Percentiles rank a stretch among this genome's conserved stretches.
Conservation (phyloP, 1,140 invertebrate species). For the Cydia fagiglandana region DNA sequence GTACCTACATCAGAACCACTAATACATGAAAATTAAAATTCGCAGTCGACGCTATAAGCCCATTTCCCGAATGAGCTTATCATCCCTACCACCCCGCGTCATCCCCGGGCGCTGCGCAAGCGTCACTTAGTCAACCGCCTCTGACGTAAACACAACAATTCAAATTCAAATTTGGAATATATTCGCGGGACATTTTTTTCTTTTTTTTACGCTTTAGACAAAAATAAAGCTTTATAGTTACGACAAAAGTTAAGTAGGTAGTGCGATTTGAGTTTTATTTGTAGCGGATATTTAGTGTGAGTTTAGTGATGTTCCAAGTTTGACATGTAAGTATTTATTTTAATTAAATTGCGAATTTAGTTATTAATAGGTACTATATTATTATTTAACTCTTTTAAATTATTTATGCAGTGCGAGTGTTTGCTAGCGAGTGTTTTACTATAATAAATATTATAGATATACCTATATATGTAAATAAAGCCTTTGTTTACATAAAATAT, state of each 20-base stretch:
- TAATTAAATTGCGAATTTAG: not conserved
- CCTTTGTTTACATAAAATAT: not conserved
- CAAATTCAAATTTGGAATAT: constrained; percentile 18
- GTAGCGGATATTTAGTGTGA: not conserved
- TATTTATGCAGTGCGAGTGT: not conserved
- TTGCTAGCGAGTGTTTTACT: not conserved
- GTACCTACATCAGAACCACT: no score
- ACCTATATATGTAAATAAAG: not conserved
- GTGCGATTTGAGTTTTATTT: constrained; percentile 13
- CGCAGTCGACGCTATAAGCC: not conserved
- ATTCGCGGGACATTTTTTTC: not conserved
- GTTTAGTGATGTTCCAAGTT: not conserved
- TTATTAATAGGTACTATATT: not conserved
- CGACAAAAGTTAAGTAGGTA: not conserved
- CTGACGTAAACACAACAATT: constrained; percentile 47
- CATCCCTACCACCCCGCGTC: constrained; percentile 27
- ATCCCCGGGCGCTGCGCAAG: constrained; percentile 55
- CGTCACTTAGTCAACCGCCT: constrained; percentile 58
- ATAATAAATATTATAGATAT: not conserved
- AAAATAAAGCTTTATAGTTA: no score
- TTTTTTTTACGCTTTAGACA: not conserved
- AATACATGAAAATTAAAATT: no score
- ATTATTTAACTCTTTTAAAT: not conserved
- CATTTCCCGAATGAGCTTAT: constrained; percentile 46
- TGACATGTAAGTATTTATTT: not conserved